Percentiles rank a stretch among this genome's conserved stretches.
These are phyloP conservation scores for Luehdorfia chinensis DNA, from an alignment of 1,140 invertebrate species.

Conservation along the genomic window DNA sequence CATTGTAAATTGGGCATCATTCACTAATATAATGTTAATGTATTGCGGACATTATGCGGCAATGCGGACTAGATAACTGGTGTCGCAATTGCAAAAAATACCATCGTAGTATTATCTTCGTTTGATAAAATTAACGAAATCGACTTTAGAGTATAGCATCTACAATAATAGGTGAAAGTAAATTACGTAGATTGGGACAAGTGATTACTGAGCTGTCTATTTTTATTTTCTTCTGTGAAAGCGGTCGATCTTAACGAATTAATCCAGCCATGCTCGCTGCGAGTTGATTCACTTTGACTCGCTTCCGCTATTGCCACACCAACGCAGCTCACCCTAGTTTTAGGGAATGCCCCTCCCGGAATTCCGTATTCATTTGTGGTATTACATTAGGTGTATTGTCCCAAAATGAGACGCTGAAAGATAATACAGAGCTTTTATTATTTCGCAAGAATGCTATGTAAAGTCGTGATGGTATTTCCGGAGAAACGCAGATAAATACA, in stretches of 20 bases:
- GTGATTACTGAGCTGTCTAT: constrained; percentile 42
- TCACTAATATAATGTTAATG: too few species aligned
- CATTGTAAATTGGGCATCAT: too few species aligned
- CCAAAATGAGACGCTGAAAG: constrained; percentile 46
- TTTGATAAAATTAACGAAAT: constrained; percentile 27
- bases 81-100: too few species aligned
- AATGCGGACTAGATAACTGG: too few species aligned
- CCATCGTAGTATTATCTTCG: background rate
- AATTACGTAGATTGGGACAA: constrained; percentile 41
- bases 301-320: constrained; percentile 28
- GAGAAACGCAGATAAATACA: too few species aligned
- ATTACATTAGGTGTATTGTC: constrained; percentile 63
- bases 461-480: too few species aligned
- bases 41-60: too few species aligned
- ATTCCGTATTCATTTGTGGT: constrained; percentile 59
- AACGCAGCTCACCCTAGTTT: constrained; percentile 28
- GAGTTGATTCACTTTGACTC: constrained; percentile 44
- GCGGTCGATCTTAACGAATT: constrained; percentile 52
- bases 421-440: constrained; percentile 50
- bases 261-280: constrained; percentile 39
- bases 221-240: constrained; percentile 53
- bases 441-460: constrained; percentile 35
- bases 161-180: constrained; percentile 56
- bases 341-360: constrained; percentile 38
- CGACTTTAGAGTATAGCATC: constrained; percentile 21